Conservation (phyloP, 37 sponge, comb jelly and placozoan species). For the Agelas oroides region DNA sequence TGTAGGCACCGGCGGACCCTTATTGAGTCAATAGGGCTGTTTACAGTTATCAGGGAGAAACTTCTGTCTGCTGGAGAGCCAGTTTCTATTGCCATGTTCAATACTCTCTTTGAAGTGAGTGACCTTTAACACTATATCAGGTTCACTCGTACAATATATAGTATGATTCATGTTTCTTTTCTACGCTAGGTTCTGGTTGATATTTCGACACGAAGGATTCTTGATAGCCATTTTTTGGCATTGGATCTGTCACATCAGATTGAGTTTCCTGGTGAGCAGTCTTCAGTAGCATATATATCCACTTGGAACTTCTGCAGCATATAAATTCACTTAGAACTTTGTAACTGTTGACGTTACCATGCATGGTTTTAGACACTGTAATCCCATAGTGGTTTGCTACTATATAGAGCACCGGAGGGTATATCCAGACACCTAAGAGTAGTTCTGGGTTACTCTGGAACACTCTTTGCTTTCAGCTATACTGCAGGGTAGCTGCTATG, state of each 20-base stretch:
- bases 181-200: slow-evolving; percentile 54
- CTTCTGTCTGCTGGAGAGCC: slow-evolving; percentile 60
- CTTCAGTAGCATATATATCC: too few species aligned
- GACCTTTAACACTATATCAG: neutral
- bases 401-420: too few species aligned
- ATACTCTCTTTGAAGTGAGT: slow-evolving; percentile 78
- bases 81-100: slow-evolving; percentile 76
- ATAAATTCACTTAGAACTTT: too few species aligned
- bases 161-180: neutral
- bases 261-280: slow-evolving; percentile 44
- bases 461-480: too few species aligned
- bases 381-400: too few species aligned
- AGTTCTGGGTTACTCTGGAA: too few species aligned
- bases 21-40: slow-evolving; percentile 19
- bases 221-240: slow-evolving; percentile 49
- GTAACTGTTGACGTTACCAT: neutral
- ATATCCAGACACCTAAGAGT: too few species aligned
- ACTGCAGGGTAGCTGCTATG: too few species aligned
- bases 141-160: neutral
- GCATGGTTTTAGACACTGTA: neutral
- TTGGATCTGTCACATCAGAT: slow-evolving; percentile 57
- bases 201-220: slow-evolving; percentile 37
- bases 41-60: slow-evolving; percentile 55
- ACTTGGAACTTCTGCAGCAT: too few species aligned
- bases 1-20: slow-evolving; percentile 37